Base-by-base conservation (phyloP, 2,888 invertebrate genomes). In the Acleris sparsana region DNA sequence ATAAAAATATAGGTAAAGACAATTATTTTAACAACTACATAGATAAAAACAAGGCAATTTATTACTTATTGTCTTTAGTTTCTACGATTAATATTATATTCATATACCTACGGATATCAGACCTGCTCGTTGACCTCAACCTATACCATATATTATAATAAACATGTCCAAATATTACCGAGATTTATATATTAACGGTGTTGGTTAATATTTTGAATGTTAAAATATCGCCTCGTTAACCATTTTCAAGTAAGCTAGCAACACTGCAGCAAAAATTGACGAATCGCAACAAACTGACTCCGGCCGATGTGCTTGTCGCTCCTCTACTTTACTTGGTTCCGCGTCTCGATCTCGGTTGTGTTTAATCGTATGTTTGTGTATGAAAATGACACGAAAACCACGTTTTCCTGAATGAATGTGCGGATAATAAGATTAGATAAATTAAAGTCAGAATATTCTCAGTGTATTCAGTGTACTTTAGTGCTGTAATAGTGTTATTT, bases 311-410 rank as follows among this genome's bases (percentile, higher is more conserved):
- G 77, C 73, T 78, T 68, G 82, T 82, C 79, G 80, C 69, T 72
- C 72, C 70, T 62, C 67, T 55, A 70, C 59, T 67, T 70, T 55
- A 70, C 59, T 67, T 70, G 69, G 67, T 74, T 72, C 73, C 75
- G 78, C 73, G 76, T 79, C 70, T 65, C 59, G 69, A 68, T 69
- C 70, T 62, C 59, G 69, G 68, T 69, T 59, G 75, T 74, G 74
- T 72, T 71, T 53, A 73, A 73, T 79, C 81, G 82, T 74, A 79
- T 80, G 79, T 84, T 88, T 87, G 78, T 86, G 84, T 85, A 86
- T 87, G 83, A 87, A 89, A 87, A 81, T 72, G 70, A 73, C 72
- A 68, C 78, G 73, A 73, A 77, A 75, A 77, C 72, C 58, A 20
- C 64, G 64, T 74, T 80, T 80, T 80, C 68, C 70, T 84, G 80